Base-by-base conservation (phyloP, 2,113 vertebrate genomes). In the Elaphurus davidianus region DNA sequence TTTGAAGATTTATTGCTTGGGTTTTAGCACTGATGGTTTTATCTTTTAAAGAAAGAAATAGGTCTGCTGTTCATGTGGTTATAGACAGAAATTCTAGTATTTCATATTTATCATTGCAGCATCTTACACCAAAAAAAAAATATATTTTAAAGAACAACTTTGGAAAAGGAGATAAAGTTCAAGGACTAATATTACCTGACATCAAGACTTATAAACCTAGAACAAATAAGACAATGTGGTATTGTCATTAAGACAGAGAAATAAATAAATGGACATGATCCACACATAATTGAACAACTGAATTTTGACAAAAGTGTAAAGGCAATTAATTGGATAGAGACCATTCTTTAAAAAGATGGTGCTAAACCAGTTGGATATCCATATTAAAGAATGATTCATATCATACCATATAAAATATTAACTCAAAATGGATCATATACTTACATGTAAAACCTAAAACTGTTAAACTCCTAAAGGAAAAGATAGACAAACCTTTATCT, bases 11-110 rank as follows among this genome's bases (percentile, higher is more conserved):
- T 60, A 74, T 79, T 94, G 82, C 30, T 85, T 96, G 67, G 79
- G 33, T 93, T 84, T 94, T 85, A 87, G 60, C 92, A 91, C n/a
- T 79, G 89, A 93, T 98, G 30, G n/a, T 94, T 96, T 96, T 71
- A 43, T 94, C 45, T 96, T 90, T 97, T 57, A 81, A 60, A 85
- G 40, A 97, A 60, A 86, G 67, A 85, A 97, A 28, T 67, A 71
- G 8, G 3, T 85, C 60, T 90, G 60, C 10, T 47, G 27, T 83
- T 90, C 62, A 62, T 76, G 27, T 92, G 45, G 12, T 33, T 95
- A n/a, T 78, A 87, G 90, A 76, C 76, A 78, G 30, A 67, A 92
- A 64, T 87, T 85, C 36, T 28, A 54, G 45, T 81, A 85, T 94
- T 81, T 96, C 21, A 54, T 92, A 92, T 94, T 23, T 92, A 62